Conservation (phyloP, 2,113 vertebrate species). For the Ploceus nigricollis region DNA sequence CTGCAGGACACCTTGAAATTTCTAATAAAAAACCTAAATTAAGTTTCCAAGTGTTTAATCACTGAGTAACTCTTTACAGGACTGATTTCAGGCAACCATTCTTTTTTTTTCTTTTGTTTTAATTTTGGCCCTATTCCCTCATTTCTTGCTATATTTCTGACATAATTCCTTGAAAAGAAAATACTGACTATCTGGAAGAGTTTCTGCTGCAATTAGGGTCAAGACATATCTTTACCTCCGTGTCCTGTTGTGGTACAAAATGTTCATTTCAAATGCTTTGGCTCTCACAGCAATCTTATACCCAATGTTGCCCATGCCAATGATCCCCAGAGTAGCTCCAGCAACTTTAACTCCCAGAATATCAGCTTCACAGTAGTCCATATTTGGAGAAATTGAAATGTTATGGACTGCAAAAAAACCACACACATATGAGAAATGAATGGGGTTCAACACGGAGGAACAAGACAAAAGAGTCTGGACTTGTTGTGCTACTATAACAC, state of each 20-base stretch:
- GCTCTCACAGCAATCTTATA: constrained; percentile 62
- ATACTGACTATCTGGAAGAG: neutral
- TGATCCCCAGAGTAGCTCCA: constrained; percentile 62
- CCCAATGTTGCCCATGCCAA: constrained; percentile 63
- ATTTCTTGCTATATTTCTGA: neutral
- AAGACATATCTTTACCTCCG: constrained; percentile 30
- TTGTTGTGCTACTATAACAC: neutral
- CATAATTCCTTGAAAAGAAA: neutral
- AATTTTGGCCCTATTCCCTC: neutral
- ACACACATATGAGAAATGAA: neutral
- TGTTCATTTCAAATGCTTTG: constrained; percentile 65
- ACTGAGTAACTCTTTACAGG: neutral
- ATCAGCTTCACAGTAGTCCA: neutral
- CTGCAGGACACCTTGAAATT: neutral
- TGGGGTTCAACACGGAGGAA: neutral
- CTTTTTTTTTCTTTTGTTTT: neutral
- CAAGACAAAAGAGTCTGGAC: neutral
- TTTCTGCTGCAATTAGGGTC: neutral
- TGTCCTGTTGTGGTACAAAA: constrained; percentile 69
- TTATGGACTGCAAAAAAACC: constrained; percentile 30
- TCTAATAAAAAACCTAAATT: neutral
- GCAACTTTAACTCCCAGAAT: constrained; percentile 53
- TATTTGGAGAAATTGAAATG: constrained; percentile 3
- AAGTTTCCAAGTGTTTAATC: neutral
- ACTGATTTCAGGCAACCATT: neutral